Evolutionary conservation across 2,888 invertebrate genomes (phyloP).

Genomic region (Andrena flavipes): DNA sequence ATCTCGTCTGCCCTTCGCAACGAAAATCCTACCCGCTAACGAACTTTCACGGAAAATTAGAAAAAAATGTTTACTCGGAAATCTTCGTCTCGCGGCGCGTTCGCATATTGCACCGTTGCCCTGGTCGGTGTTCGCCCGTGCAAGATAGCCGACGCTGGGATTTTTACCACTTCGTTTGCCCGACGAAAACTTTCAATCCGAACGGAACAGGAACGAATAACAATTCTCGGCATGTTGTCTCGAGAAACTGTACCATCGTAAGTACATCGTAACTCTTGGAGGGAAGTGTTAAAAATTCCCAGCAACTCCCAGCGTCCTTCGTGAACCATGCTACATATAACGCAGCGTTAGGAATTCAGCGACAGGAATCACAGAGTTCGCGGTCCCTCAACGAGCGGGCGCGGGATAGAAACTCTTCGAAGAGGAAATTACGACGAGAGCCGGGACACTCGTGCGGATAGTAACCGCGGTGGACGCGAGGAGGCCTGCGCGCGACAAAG

Average conservation of each 20-base stretch:
- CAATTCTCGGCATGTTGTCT: not conserved
- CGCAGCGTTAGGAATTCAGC: too few relatives aligned
- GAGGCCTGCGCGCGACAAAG: conserved; percentile 9
- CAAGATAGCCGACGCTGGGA: not conserved
- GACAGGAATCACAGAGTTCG: too few relatives aligned
- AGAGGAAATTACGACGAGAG: conserved; percentile 20
- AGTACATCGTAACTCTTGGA: not conserved
- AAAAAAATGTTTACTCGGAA: not conserved
- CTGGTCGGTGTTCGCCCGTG: conserved; percentile 1
- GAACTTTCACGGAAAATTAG: not conserved
- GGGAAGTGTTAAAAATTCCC: not conserved
- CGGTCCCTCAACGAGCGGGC: not conserved
- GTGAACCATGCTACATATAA: too few relatives aligned
- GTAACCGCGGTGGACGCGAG: not conserved
- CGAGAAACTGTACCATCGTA: too few relatives aligned
- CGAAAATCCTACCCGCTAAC: not conserved
- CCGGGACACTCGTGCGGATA: not conserved
- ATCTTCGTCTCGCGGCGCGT: conserved; percentile 39
- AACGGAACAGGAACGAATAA: too few relatives aligned
- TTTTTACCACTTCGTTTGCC: not conserved
- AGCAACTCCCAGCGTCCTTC: not conserved
- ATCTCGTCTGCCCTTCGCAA: not conserved
- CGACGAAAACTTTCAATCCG: not conserved
- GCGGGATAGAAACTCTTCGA: conserved; percentile 9
- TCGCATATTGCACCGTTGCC: conserved; percentile 56